Evolutionary conservation across 2,797 vertebrate genomes (phyloP), one percentile per base, ranked within the genome.

Genomic region (Lutjanus campechanus): DNA sequence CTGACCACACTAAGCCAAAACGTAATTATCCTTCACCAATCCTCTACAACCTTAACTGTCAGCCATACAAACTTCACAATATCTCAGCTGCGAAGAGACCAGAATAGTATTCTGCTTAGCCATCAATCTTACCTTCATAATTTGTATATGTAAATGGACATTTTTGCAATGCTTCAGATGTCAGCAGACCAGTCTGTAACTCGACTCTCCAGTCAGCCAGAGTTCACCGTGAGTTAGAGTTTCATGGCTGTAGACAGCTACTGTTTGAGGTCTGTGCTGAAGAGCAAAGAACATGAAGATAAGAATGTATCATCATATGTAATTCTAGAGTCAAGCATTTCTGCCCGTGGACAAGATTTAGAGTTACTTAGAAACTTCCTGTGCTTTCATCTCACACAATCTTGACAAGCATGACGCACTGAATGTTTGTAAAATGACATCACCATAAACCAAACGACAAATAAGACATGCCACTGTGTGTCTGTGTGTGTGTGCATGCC

Each of bases 381-480:
- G 62, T 61, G 47, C 79, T 88, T 86, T 88, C 43, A 86, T 85
- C 80, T 79, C 77, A 36, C 22, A 66, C 76, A 77, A 75, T 85
- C 76, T 76, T 55, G 54, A 80, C 73, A 82, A 77, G 75, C 55
- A 73, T 62, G 64, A 62, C 73, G 58, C 22, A 3, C 68, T 29
- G 54, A 72, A 86, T 86, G 50, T 66, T 88, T 88, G 61, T 58
- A 47, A 73, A 77, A 70, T 91, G 84, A 89, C 84, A 85, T 89
- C 81, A 91, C 64, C 60, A 44, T 50, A 69, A 82, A 68, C 59
- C 55, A 66, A 81, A 80, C 63, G 69, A 65, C 68, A 73, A 69
- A 68, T 43, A 70, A 77, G 64, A 62, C 58, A 43, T 66, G 54
- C 49, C 41, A 59, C 4, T 70, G 64, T 25, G 41, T 72, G 69